phyloP scores from a whole-genome alignment of 2,888 invertebrate genomes.

The Mamestra brassicae region DNA sequence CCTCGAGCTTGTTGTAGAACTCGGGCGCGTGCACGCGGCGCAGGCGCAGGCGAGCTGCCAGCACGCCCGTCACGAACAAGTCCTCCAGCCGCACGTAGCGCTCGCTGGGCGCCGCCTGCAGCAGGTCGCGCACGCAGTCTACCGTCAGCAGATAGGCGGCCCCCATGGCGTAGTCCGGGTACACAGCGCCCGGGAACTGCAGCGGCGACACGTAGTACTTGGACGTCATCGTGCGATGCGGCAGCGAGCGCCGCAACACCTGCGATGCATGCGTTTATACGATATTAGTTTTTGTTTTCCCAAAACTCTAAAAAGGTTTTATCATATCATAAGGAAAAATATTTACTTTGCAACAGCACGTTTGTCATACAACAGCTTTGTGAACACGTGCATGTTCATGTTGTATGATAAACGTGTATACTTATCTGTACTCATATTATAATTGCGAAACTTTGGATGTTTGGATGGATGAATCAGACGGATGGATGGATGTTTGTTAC shows the following conservation, averaged over 20 bases:
- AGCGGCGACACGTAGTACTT: constrained; percentile 96
- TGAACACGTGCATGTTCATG: not conserved
- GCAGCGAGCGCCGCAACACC: constrained; percentile 95
- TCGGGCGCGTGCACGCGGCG: constrained; percentile 93
- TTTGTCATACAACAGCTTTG: not conserved
- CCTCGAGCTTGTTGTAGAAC: constrained; percentile 95
- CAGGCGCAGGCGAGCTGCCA: constrained; percentile 93
- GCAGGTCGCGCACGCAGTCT: constrained; percentile 93
- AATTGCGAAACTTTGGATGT: too few species aligned
- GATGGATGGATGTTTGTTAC: too few species aligned
- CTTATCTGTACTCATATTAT: too few species aligned
- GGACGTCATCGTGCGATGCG: constrained; percentile 95
- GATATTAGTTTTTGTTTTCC: not conserved
- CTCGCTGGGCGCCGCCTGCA: constrained; percentile 92
- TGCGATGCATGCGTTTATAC: constrained; percentile 1
- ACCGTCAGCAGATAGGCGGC: constrained; percentile 96
- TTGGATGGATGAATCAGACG: too few species aligned
- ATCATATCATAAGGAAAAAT: not conserved
- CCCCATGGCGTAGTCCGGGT: constrained; percentile 98
- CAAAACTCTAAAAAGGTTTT: not conserved
- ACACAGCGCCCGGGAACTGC: constrained; percentile 93
- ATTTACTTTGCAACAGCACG: not conserved
- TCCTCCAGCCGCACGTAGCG: constrained; percentile 96
- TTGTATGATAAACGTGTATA: too few species aligned
- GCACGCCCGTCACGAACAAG: constrained; percentile 97